Base-by-base conservation (phyloP, 1,140 invertebrate genomes). In the Fopius arisanus region DNA sequence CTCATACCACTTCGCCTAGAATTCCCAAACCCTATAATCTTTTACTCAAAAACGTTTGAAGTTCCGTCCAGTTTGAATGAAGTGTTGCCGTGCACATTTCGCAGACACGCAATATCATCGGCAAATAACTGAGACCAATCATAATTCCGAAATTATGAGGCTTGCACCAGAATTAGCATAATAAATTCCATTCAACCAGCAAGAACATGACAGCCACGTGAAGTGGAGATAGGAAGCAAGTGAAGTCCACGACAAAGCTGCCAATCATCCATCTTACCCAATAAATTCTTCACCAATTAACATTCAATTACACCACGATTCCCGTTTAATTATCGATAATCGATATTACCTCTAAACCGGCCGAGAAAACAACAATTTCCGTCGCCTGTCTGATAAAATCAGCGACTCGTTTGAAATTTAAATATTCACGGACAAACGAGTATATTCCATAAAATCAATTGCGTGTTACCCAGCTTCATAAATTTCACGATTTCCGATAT, bases 381-480 rank as follows among this genome's bases (percentile, higher is more conserved):
- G 16, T 48, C 16, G n/a, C 43, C 43, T 9, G 37, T 37, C 12
- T 9, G 43, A 69, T 43, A 69, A 69, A 51, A 69, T 69, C 67
- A 69, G 26, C 16, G 16, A n/a, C 29, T 33, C 29, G 28, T 37
- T 14, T 23, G 37, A 67, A 67, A 67, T 67, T 69, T 69, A 29
- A 69, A 69, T 69, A 69, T 69, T 48, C 67, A n/a, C 41, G n/a
- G 9, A 19, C 3, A 48, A 26, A 29, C 21, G 10, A 51, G 23
- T 29, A 23, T 67, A n/a, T 28, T 31, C 26, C 7, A n/a, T 48
- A 31, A 48, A 48, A 69, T 69, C 67, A 69, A 48, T 48, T 69
- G 41, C 37, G 19, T 26, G 6, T 21, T 26, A 7, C 14, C 12
- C 23, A 51, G 26, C 12, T 3, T 26, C 66, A 48, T 68, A 40